Conservation (phyloP, 2,113 vertebrate species). For the Potamarius usumacintae region DNA sequence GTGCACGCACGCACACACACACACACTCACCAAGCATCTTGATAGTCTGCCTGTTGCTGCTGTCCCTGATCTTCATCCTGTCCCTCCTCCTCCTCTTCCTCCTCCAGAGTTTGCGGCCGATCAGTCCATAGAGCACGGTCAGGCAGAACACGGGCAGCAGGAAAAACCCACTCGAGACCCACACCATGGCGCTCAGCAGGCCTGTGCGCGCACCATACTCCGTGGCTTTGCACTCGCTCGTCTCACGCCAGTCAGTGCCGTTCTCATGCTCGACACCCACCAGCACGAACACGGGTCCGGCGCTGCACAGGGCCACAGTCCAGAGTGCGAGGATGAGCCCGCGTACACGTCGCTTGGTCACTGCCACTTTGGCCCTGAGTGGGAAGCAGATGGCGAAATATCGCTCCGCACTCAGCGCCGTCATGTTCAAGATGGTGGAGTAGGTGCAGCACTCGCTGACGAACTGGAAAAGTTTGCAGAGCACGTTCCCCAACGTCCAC, state of each 20-base stretch:
- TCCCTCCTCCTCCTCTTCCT: conserved; percentile 24
- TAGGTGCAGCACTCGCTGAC: conserved; percentile 95
- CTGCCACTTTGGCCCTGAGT: conserved; percentile 87
- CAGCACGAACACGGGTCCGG: conserved; percentile 89
- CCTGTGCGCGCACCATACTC: conserved; percentile 91
- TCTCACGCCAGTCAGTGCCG: conserved; percentile 75
- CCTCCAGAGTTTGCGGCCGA: conserved; percentile 90
- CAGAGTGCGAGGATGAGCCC: conserved; percentile 88
- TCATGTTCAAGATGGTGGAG: conserved; percentile 95
- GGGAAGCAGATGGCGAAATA: conserved; percentile 96
- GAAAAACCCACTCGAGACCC: conserved; percentile 92
- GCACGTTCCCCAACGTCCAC: conserved; percentile 87
- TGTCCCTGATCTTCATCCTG: conserved; percentile 8
- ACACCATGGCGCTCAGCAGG: conserved; percentile 92
- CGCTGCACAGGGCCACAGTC: conserved; percentile 85
- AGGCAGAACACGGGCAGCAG: conserved; percentile 95
- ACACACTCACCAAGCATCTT: conserved; percentile 89
- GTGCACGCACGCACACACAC: background rate
- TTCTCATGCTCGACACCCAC: conserved; percentile 91
- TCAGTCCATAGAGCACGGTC: conserved; percentile 92
- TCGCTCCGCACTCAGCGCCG: conserved; percentile 91
- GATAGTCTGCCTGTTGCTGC: conserved; percentile 86
- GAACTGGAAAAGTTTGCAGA: conserved; percentile 97
- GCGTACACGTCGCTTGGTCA: conserved; percentile 90
- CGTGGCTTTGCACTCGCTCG: conserved; percentile 90